Conservation (phyloP, 2,888 invertebrate genomes). For the Odontocerum albicorne region DNA sequence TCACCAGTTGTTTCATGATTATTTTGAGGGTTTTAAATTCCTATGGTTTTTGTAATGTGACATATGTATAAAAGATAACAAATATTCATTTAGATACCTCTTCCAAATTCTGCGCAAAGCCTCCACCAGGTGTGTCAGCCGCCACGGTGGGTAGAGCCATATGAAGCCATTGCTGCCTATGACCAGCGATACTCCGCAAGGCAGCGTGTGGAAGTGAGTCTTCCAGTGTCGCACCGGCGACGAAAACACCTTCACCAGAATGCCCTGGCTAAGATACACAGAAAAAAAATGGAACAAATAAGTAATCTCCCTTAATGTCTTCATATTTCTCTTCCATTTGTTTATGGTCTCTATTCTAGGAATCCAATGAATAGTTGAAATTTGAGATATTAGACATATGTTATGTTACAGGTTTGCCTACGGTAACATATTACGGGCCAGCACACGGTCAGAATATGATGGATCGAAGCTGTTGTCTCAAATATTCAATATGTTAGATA, state of each 20-base stretch:
- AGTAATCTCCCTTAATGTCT: conserved; percentile 4
- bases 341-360: conserved; percentile 3
- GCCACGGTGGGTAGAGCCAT: conserved; percentile 79
- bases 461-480: no score
- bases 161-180: conserved; percentile 96
- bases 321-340: conserved; percentile 2
- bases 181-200: conserved; percentile 89
- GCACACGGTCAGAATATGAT: no score
- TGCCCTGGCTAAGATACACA: conserved; percentile 75
- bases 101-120: conserved; percentile 76
- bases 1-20: no score
- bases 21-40: no score
- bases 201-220: conserved; percentile 92
- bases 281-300: no score
- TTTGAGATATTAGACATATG: no score
- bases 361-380: no score
- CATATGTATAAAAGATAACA: not conserved
- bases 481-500: no score
- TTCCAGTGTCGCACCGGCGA: conserved; percentile 90
- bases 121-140: conserved; percentile 65
- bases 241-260: conserved; percentile 87
- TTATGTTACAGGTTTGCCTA: no score
- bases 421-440: no score
- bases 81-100: conserved; percentile 49
- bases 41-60: not conserved